Evolutionary conservation across 2,113 vertebrate genomes (phyloP).

Genomic region (Semicossyphus pulcher): DNA sequence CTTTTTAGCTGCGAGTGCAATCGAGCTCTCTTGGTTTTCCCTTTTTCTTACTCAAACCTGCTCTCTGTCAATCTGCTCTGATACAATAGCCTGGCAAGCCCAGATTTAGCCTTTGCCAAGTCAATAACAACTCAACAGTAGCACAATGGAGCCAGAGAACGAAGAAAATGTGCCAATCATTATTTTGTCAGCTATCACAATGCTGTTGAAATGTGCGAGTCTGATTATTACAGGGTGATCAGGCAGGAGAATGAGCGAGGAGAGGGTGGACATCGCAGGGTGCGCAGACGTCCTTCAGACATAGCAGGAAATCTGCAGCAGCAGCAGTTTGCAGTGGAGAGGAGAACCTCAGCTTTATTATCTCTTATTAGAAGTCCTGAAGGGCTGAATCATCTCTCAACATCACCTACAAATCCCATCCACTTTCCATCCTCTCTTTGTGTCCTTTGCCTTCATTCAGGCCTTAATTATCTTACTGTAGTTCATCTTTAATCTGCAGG

Average conservation of each 20-base stretch:
- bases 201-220: conserved; percentile 67
- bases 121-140: conserved; percentile 44
- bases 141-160: conserved; percentile 4
- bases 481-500: too few relatives aligned
- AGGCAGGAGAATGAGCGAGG: conserved; percentile 17
- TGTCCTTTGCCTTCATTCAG: background rate
- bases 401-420: too few relatives aligned
- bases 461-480: too few relatives aligned
- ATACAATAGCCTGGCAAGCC: conserved; percentile 10
- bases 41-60: conserved; percentile 32
- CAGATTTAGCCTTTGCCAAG: conserved; percentile 53
- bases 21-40: conserved; percentile 21
- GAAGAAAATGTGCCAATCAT: background rate
- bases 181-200: conserved; percentile 25
- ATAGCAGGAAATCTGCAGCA: conserved; percentile 39
- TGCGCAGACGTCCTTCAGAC: conserved; percentile 56
- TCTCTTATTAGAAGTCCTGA: conserved; percentile 54
- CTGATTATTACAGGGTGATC: conserved; percentile 68
- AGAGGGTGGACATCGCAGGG: conserved; percentile 31
- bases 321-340: conserved; percentile 52
- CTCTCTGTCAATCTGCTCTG: conserved; percentile 34
- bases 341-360: conserved; percentile 41
- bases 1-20: conserved; percentile 24
- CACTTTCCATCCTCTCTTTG: too few relatives aligned
- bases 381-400: too few relatives aligned